Evolutionary conservation across 2,797 vertebrate genomes (phyloP), one percentile per base, ranked within the genome.

Genomic region (Tokudaia muenninki): DNA sequence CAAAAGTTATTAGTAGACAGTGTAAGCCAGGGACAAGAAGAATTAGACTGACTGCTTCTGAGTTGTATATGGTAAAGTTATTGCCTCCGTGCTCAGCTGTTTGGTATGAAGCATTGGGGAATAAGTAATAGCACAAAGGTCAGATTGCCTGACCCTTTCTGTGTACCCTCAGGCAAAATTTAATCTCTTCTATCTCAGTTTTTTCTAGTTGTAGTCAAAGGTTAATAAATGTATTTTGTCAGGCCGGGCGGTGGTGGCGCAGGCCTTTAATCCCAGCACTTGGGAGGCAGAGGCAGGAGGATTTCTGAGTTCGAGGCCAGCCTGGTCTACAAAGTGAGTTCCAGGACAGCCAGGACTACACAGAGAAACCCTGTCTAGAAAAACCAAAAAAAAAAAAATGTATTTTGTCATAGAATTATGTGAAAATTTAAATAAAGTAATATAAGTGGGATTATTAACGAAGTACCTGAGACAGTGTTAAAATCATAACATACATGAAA

Each of bases 1-100:
- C 79, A 82, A 75, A 96, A 47, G 70, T 75, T 90, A 87, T 24
- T 8, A n/a, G 65, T 90, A 92, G 65, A 70, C 21, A 52, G 47
- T 37, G 7, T 72, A 47, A 67, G 12, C 47, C 77, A 52, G 29
- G 29, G 61, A 86, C 31, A 70, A 52, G 47, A 26, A n/a, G 70
- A 52, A 21, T 37, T 52, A 70, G 47, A 52, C 44, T 2, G 34
- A 52, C 61, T 87, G 84, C 22, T 87, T 70, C 47, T 87, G 63
- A 52, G 47, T 6, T 37, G 82, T 37, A 5, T 37, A 87, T 17
- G 21, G 13, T 26, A 70, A 67, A 14, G 31, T 52, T 70, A 70
- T 26, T 52, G 65, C 44, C 12, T 70, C 63, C 16, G 9, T 52
- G 65, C 34, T 14, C 31, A 16, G 24, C 31, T 70, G 31, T 70